A percentile compares a stretch with the other conserved stretches of the same genome.
These are phyloP conservation scores for Nasonia oneida DNA, from an alignment of 2,888 invertebrate species.

Conservation along the genomic window DNA sequence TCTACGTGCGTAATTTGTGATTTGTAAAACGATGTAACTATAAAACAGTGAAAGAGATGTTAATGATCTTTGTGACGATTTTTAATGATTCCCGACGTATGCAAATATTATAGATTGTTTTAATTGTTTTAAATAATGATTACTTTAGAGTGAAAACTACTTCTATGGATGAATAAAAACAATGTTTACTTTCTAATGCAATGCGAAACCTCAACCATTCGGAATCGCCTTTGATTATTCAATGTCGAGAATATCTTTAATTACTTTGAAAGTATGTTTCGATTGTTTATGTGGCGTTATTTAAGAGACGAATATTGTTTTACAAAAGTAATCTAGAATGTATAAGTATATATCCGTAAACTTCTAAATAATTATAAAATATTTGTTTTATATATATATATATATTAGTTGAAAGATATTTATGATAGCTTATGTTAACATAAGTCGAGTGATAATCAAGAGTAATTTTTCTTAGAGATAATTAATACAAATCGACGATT, in stretches of 20 bases:
- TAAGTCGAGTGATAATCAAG: slow-evolving; percentile 37
- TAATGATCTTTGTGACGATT: slow-evolving; percentile 51
- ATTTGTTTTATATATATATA: slow-evolving; percentile 19
- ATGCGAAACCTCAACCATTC: background rate
- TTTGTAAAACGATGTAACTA: slow-evolving; percentile 56
- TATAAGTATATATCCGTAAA: slow-evolving; percentile 46
- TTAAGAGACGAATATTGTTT: slow-evolving; percentile 46
- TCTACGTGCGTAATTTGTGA: slow-evolving; percentile 63
- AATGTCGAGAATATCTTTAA: slow-evolving; percentile 46
- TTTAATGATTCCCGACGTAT: slow-evolving; percentile 14
- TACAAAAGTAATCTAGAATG: slow-evolving; percentile 61
- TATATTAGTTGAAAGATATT: slow-evolving; percentile 24
- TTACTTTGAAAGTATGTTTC: slow-evolving; percentile 50
- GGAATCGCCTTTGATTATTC: slow-evolving; percentile 14
- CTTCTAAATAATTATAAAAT: slow-evolving; percentile 58
- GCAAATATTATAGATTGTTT: slow-evolving; percentile 55
- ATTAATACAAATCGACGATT: slow-evolving; percentile 22
- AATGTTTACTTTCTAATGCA: slow-evolving; percentile 43
- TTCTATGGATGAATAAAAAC: slow-evolving; percentile 28
- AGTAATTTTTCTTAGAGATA: slow-evolving; percentile 39
- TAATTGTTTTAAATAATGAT: slow-evolving; percentile 43
- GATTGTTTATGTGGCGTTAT: slow-evolving; percentile 56
- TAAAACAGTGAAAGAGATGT: slow-evolving; percentile 55
- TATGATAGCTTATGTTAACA: slow-evolving; percentile 10
- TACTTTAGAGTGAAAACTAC: slow-evolving; percentile 52